Evolutionary conservation across 2,113 vertebrate species (phyloP), one percentile per base, ranked within the genome.

Genomic region (Picathartes gymnocephalus): DNA sequence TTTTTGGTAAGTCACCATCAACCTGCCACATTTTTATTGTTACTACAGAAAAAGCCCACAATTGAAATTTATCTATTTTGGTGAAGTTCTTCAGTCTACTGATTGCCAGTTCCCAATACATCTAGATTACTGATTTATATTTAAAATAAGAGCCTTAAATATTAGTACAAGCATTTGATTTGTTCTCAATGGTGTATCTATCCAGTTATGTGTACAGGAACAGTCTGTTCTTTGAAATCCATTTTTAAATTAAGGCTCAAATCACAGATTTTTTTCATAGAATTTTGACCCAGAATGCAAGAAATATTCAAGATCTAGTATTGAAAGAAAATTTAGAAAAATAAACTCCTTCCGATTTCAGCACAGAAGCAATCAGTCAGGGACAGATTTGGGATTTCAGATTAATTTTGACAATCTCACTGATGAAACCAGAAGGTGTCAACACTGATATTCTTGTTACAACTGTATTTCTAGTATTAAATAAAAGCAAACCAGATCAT

Each of bases 171-270:
- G 27, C 47, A 56, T 86, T 45, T 80, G 23, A 60, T 71, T 81
- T 70, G 35, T 84, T 91, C 42, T 60, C 56, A 69, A 3, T 66
- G 64, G 40, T 50, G 47, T 78, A 48, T 40, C 72, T 70, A 62
- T 16, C 42, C 37, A 47, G 40, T 15, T 28, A 81, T 1, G 1
- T 31, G 31, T 61, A 23, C 42, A 77, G 68, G 68, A 94, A 73
- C 64, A 72, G 37, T 19, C 66, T 83, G 45, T 84, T 93, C 60
- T 87, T 73, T 61, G 50, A 85, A 72, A 81, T 78, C 30, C 7
- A 23, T 73, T 91, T 94, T 91, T 81, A 91, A 95, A 74, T 50
- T 79, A 54, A 87, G 51, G 18, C 44, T 57, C 61, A 88, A 79
- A 66, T 85, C 33, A 71, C 42, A 39, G 33, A 71, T 25, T 8